phyloP scores from a whole-genome alignment of 2,888 invertebrate species.

The Gibbula magus region DNA sequence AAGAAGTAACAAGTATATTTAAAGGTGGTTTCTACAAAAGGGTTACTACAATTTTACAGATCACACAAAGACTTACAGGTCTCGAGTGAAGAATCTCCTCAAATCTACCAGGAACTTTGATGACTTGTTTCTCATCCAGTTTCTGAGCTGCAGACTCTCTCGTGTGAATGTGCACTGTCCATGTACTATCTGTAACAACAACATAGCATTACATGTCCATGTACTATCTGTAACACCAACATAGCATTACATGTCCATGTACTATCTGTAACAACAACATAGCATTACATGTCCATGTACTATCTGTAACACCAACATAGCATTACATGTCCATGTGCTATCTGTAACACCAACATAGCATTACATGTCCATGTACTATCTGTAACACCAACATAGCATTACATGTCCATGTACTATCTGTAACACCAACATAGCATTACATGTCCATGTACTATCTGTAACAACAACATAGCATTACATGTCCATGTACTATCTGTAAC shows the following conservation, averaged over 20 bases:
- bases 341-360: neutral
- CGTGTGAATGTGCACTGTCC: constrained; percentile 68
- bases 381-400: neutral
- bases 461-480: neutral
- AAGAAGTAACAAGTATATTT: too few relatives aligned
- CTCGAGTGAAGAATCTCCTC: constrained; percentile 13
- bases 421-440: neutral
- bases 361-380: neutral
- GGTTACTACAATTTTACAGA: too few relatives aligned
- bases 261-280: neutral
- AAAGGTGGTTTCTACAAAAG: too few relatives aligned
- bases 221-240: neutral
- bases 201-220: too few relatives aligned
- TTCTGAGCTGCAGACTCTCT: constrained; percentile 59
- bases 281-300: neutral
- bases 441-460: neutral
- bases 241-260: neutral
- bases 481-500: neutral
- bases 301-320: neutral
- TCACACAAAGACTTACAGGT: neutral
- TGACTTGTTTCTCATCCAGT: constrained; percentile 51
- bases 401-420: neutral
- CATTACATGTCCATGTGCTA: too few relatives aligned
- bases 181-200: constrained; percentile 59
- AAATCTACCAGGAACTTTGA: constrained; percentile 31